phyloP scores from a whole-genome alignment of 2,797 vertebrate genomes.

The Anguilla obscura region DNA sequence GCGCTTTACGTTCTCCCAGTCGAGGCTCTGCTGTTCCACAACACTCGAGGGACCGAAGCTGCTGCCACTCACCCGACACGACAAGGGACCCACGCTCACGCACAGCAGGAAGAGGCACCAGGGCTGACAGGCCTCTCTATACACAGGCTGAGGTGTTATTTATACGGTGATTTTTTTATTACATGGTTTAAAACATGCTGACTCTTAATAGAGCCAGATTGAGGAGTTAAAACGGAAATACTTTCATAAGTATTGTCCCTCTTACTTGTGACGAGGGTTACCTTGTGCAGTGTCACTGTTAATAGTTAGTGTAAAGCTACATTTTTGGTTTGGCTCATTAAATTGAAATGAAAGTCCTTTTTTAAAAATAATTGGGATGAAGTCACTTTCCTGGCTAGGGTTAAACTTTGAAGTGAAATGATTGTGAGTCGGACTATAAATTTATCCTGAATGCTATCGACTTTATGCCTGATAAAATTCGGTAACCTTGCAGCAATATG shows the following conservation, averaged over 20 bases:
- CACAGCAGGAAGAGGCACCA: not conserved
- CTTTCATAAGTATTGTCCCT: no score
- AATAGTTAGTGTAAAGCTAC: not conserved
- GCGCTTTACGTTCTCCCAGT: not conserved
- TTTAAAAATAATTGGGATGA: not conserved
- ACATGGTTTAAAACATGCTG: not conserved
- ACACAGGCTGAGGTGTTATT: not conserved
- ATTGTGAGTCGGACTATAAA: not conserved
- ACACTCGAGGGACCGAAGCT: not conserved
- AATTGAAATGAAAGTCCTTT: not conserved
- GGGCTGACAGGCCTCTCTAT: not conserved
- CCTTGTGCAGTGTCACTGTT: not conserved
- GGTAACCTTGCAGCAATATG: not conserved
- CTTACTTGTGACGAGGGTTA: not conserved
- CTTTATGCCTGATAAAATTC: not conserved
- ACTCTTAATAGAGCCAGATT: not conserved
- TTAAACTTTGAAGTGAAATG: not conserved
- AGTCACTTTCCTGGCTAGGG: not conserved
- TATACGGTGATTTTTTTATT: not conserved
- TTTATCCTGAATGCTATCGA: not conserved
- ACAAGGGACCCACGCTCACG: not conserved
- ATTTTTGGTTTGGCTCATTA: not conserved
- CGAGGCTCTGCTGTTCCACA: not conserved
- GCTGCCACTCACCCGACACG: not conserved
- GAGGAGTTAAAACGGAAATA: no score